Base-by-base conservation (phyloP, 2,797 vertebrate species). In the Sardinella longiceps region DNA sequence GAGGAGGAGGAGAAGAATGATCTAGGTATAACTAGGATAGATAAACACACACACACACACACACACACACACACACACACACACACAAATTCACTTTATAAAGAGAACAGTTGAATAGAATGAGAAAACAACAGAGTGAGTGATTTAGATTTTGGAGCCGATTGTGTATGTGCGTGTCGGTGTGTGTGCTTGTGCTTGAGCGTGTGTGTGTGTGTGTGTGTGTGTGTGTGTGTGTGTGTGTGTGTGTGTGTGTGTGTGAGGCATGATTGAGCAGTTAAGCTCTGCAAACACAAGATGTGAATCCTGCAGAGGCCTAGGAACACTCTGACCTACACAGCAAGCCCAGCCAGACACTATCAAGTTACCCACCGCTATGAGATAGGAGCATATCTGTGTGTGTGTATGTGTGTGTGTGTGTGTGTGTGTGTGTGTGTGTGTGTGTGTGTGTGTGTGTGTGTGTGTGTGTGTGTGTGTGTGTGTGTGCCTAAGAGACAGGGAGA, bases 71-170 rank as follows among this genome's bases (percentile, higher is more conserved):
- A 92, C 91, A 94, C 92, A 14, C 50, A 14, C 89, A 90, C 87
- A 92, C 89, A 89, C 88, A 92, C 90, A 92, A 92, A 91, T 90
- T 87, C 91, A 91, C 77, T 77, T 56, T 80, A n/a, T n/a, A n/a
- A n/a, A n/a, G n/a, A n/a, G n/a, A n/a, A n/a, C n/a, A n/a, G n/a
- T n/a, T n/a, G n/a, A n/a, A n/a, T n/a, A n/a, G n/a, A n/a, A n/a
- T n/a, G n/a, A n/a, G n/a, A n/a, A n/a, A n/a, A n/a, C n/a, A n/a
- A n/a, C n/a, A n/a, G n/a, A n/a, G n/a, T n/a, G n/a, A n/a, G 56
- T 43, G 43, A 43, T 43, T 7, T 4, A 43, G 43, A 2, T 43
- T 43, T 43, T 43, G 43, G 2, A 43, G 2, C 43, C 7, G 43
- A 43, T 43, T 43, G 43, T 43, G 43, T 43, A 7, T 14, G 12